phyloP scores from a whole-genome alignment of 2,113 vertebrate species.

The Bubalus kerabau region DNA sequence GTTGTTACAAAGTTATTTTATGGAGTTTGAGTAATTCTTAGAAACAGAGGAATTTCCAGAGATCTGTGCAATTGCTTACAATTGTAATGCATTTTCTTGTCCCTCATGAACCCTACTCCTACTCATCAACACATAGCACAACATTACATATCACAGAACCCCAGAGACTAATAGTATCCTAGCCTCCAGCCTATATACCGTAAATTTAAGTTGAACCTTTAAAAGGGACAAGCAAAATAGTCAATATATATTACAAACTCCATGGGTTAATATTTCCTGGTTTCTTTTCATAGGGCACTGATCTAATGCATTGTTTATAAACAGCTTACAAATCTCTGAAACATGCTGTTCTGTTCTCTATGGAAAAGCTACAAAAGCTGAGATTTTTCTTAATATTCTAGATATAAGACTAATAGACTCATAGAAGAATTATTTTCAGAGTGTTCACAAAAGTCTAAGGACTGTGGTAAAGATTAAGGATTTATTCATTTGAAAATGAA shows the following conservation, averaged over 20 bases:
- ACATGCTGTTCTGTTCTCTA: constrained; percentile 50
- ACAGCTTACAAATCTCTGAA: constrained; percentile 40
- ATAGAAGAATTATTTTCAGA: background rate
- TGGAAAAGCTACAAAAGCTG: background rate
- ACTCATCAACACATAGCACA: background rate
- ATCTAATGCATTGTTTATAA: constrained; percentile 48
- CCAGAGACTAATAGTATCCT: accelerated
- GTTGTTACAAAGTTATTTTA: background rate
- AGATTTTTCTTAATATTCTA: background rate
- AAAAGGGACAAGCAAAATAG: constrained; percentile 20
- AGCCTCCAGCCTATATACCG: background rate
- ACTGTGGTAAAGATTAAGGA: background rate
- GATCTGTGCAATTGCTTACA: background rate
- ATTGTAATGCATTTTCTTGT: background rate
- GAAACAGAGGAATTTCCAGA: background rate
- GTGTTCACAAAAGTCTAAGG: background rate
- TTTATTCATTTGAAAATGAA: background rate
- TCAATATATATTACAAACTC: background rate
- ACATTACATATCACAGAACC: background rate
- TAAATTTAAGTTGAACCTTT: background rate
- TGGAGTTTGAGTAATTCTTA: background rate
- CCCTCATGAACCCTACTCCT: background rate
- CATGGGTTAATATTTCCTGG: background rate
- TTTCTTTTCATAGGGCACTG: background rate
- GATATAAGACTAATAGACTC: background rate